A percentile compares a stretch with the other conserved stretches of the same genome.
These are phyloP conservation scores for Scaptomyza caliginosa DNA, from an alignment of 2,888 invertebrate species.

Conservation along the genomic window DNA sequence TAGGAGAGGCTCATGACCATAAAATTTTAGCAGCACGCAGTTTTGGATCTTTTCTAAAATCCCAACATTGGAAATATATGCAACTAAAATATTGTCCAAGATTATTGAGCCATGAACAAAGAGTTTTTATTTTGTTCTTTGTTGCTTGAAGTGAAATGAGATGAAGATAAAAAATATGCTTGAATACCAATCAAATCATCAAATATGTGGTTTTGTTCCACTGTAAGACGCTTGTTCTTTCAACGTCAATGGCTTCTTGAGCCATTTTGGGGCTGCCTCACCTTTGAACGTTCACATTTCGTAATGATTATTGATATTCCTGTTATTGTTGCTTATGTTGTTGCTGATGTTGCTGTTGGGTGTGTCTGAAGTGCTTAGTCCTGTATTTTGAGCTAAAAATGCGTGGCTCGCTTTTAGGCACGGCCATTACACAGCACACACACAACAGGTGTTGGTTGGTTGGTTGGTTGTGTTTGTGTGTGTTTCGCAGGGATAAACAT, in stretches of 20 bases:
- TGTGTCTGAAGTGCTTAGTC: slow-evolving; percentile 52
- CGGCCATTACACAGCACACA: slow-evolving; percentile 24
- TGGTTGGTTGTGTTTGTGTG: neutral
- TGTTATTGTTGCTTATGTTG: slow-evolving; percentile 40
- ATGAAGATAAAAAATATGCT: no score
- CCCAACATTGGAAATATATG: slow-evolving; percentile 20
- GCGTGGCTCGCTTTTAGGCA: slow-evolving; percentile 52
- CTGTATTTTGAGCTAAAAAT: slow-evolving; percentile 52
- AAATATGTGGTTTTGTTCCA: neutral
- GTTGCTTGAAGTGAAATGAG: no score
- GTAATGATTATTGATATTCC: slow-evolving; percentile 74
- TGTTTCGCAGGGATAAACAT: slow-evolving; percentile 4
- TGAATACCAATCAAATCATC: no score
- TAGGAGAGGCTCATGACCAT: slow-evolving; percentile 47
- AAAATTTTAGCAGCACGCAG: slow-evolving; percentile 70
- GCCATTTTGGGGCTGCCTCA: slow-evolving; percentile 26
- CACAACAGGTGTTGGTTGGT: slow-evolving; percentile 64
- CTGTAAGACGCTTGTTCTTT: slow-evolving; percentile 13
- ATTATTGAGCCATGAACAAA: neutral
- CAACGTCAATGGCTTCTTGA: slow-evolving; percentile 29
- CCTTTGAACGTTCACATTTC: slow-evolving; percentile 56
- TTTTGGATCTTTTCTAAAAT: slow-evolving; percentile 29
- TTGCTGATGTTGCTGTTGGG: slow-evolving; percentile 19
- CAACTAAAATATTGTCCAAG: neutral
- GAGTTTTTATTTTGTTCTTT: neutral